These are phyloP conservation scores for Eonycteris spelaea DNA, from an alignment of 2,113 vertebrate genomes.

Conservation along the genomic window DNA sequence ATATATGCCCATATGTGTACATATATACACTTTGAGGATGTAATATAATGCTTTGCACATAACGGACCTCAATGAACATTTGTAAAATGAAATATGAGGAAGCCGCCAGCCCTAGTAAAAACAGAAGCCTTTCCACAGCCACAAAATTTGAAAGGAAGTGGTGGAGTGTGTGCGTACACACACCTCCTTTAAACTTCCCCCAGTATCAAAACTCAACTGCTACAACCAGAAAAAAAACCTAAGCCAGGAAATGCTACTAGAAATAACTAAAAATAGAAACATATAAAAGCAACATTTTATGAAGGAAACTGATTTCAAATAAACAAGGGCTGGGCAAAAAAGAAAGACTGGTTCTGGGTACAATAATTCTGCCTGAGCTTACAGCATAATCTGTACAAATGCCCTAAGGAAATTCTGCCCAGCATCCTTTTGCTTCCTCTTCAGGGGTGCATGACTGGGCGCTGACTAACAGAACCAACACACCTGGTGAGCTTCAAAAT, in stretches of 20 bases:
- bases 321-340: neutral
- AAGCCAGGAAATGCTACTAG: constrained; percentile 30
- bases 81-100: neutral
- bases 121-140: neutral
- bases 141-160: neutral
- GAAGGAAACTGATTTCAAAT: constrained; percentile 36
- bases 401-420: neutral
- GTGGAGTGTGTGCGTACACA: neutral
- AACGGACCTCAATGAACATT: neutral
- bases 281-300: neutral
- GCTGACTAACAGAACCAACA: neutral
- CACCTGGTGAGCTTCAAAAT: neutral
- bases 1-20: too few relatives aligned
- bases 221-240: neutral
- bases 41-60: constrained; percentile 2
- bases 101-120: neutral
- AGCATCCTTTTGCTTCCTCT: neutral
- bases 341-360: neutral
- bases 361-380: neutral
- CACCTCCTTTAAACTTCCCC: neutral
- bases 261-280: constrained; percentile 36
- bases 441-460: neutral
- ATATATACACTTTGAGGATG: neutral
- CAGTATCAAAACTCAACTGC: constrained; percentile 19
- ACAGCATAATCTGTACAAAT: neutral